phyloP scores from a whole-genome alignment of 2,888 invertebrate species.

The Spisula subtruncata region DNA sequence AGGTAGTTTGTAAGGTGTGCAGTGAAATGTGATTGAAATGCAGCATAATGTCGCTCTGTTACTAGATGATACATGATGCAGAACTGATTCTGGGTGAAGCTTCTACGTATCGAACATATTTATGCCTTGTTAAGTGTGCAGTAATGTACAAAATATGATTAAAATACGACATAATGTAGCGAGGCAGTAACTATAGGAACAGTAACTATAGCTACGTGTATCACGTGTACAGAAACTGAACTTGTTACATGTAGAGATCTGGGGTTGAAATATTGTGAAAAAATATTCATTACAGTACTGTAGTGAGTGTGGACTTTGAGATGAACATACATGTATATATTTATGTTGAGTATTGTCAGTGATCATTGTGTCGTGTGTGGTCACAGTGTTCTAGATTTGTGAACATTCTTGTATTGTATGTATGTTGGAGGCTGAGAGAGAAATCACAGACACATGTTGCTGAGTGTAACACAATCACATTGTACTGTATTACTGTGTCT shows the following conservation, averaged over 20 bases:
- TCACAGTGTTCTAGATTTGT: not conserved
- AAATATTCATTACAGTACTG: not conserved
- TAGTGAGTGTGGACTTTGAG: not conserved
- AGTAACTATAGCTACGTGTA: not conserved
- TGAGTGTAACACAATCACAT: too few species aligned
- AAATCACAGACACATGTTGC: too few species aligned
- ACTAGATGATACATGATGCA: too few species aligned
- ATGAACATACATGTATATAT: not conserved
- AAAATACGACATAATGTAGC: not conserved
- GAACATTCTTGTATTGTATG: not conserved
- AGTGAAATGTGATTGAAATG: too few species aligned
- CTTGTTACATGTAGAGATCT: too few species aligned
- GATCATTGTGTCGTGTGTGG: not conserved
- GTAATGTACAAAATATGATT: not conserved
- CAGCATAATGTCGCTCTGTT: too few species aligned
- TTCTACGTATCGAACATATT: too few species aligned
- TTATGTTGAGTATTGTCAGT: not conserved
- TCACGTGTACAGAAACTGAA: not conserved
- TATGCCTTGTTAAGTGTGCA: not conserved
- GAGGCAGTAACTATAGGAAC: too few species aligned
- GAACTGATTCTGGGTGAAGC: too few species aligned
- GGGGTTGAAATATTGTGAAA: not conserved
- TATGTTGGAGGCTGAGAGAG: not conserved
- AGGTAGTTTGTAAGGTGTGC: too few species aligned
- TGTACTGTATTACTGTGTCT: too few species aligned